Evolutionary conservation across 2,797 vertebrate species (phyloP).

Genomic region (Carduelis carduelis): DNA sequence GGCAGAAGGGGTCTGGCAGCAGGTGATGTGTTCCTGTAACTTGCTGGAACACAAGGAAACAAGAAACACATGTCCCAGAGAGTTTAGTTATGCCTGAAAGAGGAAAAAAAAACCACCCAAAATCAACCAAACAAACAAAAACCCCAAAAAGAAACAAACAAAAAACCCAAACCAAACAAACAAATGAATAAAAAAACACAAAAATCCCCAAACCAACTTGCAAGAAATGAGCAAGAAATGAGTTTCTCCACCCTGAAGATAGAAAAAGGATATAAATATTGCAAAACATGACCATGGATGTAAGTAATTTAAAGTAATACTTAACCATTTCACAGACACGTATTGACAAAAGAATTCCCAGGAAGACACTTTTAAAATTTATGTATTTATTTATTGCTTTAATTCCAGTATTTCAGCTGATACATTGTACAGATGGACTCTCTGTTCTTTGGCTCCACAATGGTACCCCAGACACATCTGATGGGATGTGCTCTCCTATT

Average conservation of each 20-base stretch:
- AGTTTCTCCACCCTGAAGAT: not conserved
- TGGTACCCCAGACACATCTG: rapidly evolving
- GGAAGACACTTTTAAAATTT: not conserved
- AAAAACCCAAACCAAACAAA: too few relatives aligned
- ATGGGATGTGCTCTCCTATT: not conserved
- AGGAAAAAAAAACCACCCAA: too few relatives aligned
- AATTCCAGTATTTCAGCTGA: not conserved
- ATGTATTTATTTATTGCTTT: not conserved
- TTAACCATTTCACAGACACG: not conserved
- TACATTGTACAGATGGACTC: not conserved
- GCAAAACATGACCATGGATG: not conserved
- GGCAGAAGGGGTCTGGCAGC: not conserved
- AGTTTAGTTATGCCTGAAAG: not conserved
- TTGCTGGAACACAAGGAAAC: not conserved
- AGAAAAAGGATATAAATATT: not conserved
- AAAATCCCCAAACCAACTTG: too few relatives aligned
- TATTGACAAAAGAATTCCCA: not conserved
- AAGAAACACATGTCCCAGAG: not conserved
- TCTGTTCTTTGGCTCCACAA: not conserved
- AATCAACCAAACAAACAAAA: not conserved
- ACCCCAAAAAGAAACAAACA: too few relatives aligned
- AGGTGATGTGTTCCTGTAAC: not conserved
- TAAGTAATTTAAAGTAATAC: not conserved
- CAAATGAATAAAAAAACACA: too few relatives aligned
- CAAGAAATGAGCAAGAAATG: not conserved